These are phyloP conservation scores for Lota lota DNA, from an alignment of 2,113 vertebrate species.

Conservation along the genomic window DNA sequence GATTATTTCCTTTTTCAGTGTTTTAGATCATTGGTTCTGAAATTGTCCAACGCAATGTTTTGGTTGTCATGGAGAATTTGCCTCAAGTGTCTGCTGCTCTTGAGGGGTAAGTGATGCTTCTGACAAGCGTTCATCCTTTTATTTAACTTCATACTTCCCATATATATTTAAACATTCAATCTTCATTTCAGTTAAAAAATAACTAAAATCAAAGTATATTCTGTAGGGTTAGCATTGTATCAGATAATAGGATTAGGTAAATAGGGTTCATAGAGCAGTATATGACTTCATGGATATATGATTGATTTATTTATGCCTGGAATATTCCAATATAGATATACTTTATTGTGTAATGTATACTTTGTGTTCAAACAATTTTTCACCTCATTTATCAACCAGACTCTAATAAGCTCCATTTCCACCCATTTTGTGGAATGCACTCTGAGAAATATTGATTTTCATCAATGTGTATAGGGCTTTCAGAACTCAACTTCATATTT, in stretches of 20 bases:
- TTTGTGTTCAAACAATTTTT: slow-evolving; percentile 24
- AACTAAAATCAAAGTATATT: slow-evolving; percentile 43
- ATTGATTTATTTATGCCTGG: slow-evolving; percentile 18
- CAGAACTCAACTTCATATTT: slow-evolving; percentile 17
- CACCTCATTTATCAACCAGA: slow-evolving; percentile 54
- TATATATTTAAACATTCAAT: slow-evolving; percentile 26
- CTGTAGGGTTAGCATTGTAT: slow-evolving; percentile 22
- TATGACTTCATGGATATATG: slow-evolving; percentile 16
- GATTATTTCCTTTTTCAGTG: not conserved
- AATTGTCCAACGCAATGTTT: not conserved
- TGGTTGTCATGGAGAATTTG: not conserved
- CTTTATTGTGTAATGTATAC: slow-evolving; percentile 25
- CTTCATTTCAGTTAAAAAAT: slow-evolving; percentile 37
- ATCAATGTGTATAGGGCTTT: slow-evolving; percentile 47
- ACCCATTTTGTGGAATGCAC: slow-evolving; percentile 35
- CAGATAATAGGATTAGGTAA: slow-evolving; percentile 19
- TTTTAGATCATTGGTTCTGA: not conserved
- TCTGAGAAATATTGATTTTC: slow-evolving; percentile 46
- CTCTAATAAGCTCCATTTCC: slow-evolving; percentile 61
- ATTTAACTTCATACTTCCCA: slow-evolving; percentile 28
- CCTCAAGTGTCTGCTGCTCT: not conserved
- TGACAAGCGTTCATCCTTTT: slow-evolving; percentile 42
- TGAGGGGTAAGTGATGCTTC: not conserved
- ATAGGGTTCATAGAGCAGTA: slow-evolving; percentile 19
- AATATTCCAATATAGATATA: slow-evolving; percentile 14